Conservation (phyloP, 2,888 invertebrate genomes). For the Chrysolina oricalcia region DNA sequence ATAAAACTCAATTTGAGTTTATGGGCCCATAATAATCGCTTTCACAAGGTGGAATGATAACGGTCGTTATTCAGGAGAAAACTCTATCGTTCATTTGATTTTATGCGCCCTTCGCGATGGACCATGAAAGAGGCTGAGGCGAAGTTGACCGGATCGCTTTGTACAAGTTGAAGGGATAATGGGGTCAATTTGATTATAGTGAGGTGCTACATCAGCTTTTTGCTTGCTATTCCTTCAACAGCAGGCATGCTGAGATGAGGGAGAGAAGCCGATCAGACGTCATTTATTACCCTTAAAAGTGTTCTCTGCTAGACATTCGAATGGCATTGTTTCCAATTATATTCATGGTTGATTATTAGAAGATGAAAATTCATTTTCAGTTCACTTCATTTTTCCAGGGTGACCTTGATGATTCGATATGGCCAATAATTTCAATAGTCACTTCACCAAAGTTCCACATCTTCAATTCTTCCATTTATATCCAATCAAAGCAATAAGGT, state of each 20-base stretch:
- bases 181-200: conserved; percentile 5
- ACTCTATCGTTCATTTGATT: neutral
- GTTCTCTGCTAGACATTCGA: too few relatives aligned
- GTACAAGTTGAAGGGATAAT: conserved; percentile 17
- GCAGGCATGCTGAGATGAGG: neutral
- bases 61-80: neutral
- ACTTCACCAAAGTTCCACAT: too few relatives aligned
- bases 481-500: too few relatives aligned
- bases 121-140: neutral
- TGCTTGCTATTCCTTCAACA: neutral
- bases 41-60: conserved; percentile 6
- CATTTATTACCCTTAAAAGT: neutral
- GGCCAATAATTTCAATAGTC: too few relatives aligned
- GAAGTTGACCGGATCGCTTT: conserved; percentile 8
- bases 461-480: too few relatives aligned
- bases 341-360: too few relatives aligned
- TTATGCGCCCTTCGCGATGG: neutral
- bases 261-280: neutral
- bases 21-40: conserved; percentile 12
- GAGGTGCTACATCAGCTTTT: conserved; percentile 2
- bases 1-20: conserved; percentile 21
- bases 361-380: too few relatives aligned
- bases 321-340: too few relatives aligned
- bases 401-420: too few relatives aligned
- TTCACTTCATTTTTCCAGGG: too few relatives aligned